phyloP scores from a whole-genome alignment of 2,888 invertebrate species.

The Sabatieria punctata region DNA sequence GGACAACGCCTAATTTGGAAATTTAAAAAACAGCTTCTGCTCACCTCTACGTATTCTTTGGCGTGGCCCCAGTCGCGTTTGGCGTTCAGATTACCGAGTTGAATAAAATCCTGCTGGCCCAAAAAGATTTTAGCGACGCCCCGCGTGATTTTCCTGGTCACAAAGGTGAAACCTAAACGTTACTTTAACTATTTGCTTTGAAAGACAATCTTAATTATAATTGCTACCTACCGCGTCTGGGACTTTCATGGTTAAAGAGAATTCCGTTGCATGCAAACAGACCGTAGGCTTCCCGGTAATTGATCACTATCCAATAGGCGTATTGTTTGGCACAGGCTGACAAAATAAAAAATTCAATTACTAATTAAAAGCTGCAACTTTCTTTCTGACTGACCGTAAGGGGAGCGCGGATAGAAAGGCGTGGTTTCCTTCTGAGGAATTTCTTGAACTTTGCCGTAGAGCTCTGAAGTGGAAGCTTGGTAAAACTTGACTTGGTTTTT shows the following conservation, averaged over 20 bases:
- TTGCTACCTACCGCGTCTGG: constrained; percentile 47
- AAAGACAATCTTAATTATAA: background rate
- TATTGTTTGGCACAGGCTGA: constrained; percentile 84
- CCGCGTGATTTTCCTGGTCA: constrained; percentile 89
- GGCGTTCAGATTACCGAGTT: constrained; percentile 84
- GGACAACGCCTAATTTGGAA: too few relatives aligned
- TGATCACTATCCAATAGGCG: constrained; percentile 85
- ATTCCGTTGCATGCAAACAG: constrained; percentile 93
- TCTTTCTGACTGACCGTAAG: constrained; percentile 60
- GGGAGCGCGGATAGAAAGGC: constrained; percentile 86
- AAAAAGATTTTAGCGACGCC: constrained; percentile 88
- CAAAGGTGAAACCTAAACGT: constrained; percentile 69
- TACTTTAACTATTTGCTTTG: background rate
- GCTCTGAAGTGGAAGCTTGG: constrained; percentile 86
- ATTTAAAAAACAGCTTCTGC: background rate
- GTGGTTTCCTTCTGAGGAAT: constrained; percentile 83
- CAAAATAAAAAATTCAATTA: constrained; percentile 6
- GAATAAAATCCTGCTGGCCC: constrained; percentile 62
- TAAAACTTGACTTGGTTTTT: constrained; percentile 62
- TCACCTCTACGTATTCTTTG: constrained; percentile 34
- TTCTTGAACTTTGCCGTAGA: constrained; percentile 80
- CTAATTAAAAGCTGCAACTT: background rate
- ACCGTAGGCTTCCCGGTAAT: constrained; percentile 82
- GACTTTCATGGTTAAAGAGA: constrained; percentile 89
- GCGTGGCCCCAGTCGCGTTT: constrained; percentile 82